Base-by-base conservation (phyloP, 2,888 invertebrate species). In the Stegana nigrithorax region DNA sequence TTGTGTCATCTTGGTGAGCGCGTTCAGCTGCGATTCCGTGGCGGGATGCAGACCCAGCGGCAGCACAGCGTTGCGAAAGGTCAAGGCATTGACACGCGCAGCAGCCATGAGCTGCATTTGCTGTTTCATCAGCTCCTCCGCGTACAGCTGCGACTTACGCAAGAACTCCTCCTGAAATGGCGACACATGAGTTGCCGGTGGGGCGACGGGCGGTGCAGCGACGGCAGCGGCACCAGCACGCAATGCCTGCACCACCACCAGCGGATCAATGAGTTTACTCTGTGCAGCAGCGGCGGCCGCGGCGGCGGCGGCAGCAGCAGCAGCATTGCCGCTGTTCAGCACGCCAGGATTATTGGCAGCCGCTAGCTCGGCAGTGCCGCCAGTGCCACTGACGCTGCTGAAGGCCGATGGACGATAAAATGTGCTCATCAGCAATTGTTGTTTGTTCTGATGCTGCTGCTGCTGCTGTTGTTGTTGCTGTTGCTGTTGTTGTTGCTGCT, bases 21-120 rank as follows among this genome's bases (percentile, higher is more conserved):
- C 91, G 73, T 90, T 90, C 27, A 91, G 71, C 73, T 91, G 91
- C 8, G 90, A 90, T 66, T 91, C 90, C 75, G 72, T 71, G 21
- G 44, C 17, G 7, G 60, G 59, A 0, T 68, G 67, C 44, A 61
- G 44, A 4, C 73, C 75, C 62, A 67, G 65, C 6, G 67, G 72
- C 73, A 72, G 63, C 1, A 69, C 73, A 5, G 65, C 50, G n/a
- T 62, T 64, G n/a, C 73, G 78, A 63, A 79, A 45, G 1, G 84
- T 78, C 25, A 84, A 73, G 0, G 85, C 85, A 69, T 82, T 85
- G 0, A 81, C 85, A 1, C 85, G 67, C 1, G 86, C 86, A 2
- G 85, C 86, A 1, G 85, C 85, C 84, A 86, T 85, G 23, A 86
- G 78, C 45, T 84, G 85, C 84, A 86, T 85, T 70, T 86, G 86